These are phyloP conservation scores for Phoebastria nigripes DNA, from an alignment of 2,797 vertebrate genomes.

Conservation along the genomic window DNA sequence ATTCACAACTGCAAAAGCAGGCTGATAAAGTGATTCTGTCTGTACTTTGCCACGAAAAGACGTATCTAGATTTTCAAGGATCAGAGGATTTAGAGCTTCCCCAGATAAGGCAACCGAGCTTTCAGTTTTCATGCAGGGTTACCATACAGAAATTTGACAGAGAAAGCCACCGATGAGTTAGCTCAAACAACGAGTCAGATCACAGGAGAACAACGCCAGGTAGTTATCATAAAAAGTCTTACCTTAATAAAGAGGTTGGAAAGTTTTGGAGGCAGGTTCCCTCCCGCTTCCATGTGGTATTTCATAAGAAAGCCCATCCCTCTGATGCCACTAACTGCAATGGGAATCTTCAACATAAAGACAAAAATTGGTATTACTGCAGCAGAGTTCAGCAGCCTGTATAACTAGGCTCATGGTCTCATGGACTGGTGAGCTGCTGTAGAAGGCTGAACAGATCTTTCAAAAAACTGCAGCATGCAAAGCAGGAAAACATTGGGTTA, in stretches of 20 bases:
- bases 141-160: neutral
- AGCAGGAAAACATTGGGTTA: neutral
- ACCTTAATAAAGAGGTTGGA: conserved; percentile 94
- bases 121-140: neutral
- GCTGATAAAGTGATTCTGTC: neutral
- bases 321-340: conserved; percentile 91
- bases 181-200: neutral
- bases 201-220: neutral
- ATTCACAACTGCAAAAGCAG: neutral
- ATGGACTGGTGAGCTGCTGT: neutral
- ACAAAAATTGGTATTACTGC: neutral
- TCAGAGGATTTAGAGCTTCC: neutral
- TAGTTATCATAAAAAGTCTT: neutral
- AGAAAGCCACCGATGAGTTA: neutral
- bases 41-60: neutral
- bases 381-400: neutral
- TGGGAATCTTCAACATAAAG: conserved; percentile 75
- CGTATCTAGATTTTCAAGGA: neutral
- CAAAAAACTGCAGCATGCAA: neutral
- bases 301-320: conserved; percentile 93
- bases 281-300: conserved; percentile 82
- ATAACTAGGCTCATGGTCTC: neutral
- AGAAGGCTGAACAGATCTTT: neutral
- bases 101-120: neutral
- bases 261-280: conserved; percentile 80